Evolutionary conservation across 1,140 invertebrate species (phyloP).

Genomic region (Oscheius sp.): DNA sequence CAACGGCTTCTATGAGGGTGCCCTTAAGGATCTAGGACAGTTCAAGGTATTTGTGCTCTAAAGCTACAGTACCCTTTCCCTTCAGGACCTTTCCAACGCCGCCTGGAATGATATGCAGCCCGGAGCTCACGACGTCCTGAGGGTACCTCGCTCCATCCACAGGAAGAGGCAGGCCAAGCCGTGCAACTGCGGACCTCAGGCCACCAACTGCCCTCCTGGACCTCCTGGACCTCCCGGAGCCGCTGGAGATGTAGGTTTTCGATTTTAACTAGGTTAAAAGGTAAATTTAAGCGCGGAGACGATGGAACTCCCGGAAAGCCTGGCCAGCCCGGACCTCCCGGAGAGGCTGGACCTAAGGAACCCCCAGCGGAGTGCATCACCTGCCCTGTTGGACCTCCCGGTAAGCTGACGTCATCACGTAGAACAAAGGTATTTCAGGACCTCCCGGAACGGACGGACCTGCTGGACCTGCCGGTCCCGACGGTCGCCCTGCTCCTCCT

Average conservation of each 20-base stretch:
- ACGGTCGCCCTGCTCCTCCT: slow-evolving; percentile 11
- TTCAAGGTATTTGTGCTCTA: slow-evolving; percentile 19
- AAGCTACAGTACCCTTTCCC: neutral
- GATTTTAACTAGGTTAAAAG: too few species aligned
- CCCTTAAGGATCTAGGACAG: slow-evolving; percentile 23
- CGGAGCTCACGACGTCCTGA: neutral
- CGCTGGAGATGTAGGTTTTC: slow-evolving; percentile 30
- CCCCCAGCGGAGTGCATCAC: slow-evolving; percentile 11
- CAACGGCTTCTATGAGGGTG: slow-evolving; percentile 31
- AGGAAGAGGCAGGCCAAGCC: neutral
- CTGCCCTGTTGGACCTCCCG: slow-evolving; percentile 8
- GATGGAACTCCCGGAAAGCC: slow-evolving; percentile 1
- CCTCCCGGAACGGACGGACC: slow-evolving; percentile 16
- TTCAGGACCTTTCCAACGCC: slow-evolving; percentile 8
- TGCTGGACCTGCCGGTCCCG: slow-evolving; percentile 25
- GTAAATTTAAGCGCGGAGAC: too few species aligned
- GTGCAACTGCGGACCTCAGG: slow-evolving; percentile 26
- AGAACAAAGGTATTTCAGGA: too few species aligned
- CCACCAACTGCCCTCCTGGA: slow-evolving; percentile 28
- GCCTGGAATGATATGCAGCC: slow-evolving; percentile 20
- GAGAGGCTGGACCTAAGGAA: neutral
- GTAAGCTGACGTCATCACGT: too few species aligned
- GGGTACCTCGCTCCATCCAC: slow-evolving; percentile 13
- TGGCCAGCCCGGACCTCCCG: slow-evolving; percentile 5
- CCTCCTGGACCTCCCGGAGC: slow-evolving; percentile 37